Evolutionary conservation across 2,888 invertebrate genomes (phyloP).

Genomic region (Caenorhabditis plicata): DNA sequence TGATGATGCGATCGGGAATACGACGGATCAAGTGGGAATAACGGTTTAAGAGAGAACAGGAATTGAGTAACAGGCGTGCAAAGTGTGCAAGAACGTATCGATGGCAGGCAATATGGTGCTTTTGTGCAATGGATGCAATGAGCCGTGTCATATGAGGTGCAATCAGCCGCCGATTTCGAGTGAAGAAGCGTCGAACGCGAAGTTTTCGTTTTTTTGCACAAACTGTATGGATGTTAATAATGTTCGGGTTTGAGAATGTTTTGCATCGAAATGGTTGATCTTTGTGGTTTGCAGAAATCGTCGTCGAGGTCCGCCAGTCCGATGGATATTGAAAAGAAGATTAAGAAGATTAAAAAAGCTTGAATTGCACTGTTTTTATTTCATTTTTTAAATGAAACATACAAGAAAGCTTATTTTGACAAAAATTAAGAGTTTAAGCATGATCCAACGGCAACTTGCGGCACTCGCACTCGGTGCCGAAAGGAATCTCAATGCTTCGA

Average conservation of each 20-base stretch:
- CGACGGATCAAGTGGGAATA: conserved; percentile 12
- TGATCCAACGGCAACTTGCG: conserved; percentile 31
- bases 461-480: conserved; percentile 35
- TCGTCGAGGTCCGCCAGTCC: no score
- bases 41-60: neutral
- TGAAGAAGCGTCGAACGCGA: conserved; percentile 16
- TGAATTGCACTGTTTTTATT: no score
- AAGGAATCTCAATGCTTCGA: conserved; percentile 28
- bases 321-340: no score
- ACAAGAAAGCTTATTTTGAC: no score
- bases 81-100: conserved; percentile 10
- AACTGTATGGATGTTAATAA: no score
- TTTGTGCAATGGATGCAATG: conserved; percentile 10
- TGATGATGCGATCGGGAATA: conserved; percentile 24
- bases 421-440: neutral
- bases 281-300: no score
- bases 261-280: no score
- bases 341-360: no score
- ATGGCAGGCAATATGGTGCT: conserved; percentile 18
- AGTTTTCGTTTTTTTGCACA: conserved; percentile 12
- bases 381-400: no score
- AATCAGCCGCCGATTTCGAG: conserved; percentile 13
- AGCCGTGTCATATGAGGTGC: conserved; percentile 23
- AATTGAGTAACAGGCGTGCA: conserved; percentile 13
- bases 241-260: no score